Evolutionary conservation across 2,797 vertebrate genomes (phyloP).

Genomic region (Enteromius treurensis): DNA sequence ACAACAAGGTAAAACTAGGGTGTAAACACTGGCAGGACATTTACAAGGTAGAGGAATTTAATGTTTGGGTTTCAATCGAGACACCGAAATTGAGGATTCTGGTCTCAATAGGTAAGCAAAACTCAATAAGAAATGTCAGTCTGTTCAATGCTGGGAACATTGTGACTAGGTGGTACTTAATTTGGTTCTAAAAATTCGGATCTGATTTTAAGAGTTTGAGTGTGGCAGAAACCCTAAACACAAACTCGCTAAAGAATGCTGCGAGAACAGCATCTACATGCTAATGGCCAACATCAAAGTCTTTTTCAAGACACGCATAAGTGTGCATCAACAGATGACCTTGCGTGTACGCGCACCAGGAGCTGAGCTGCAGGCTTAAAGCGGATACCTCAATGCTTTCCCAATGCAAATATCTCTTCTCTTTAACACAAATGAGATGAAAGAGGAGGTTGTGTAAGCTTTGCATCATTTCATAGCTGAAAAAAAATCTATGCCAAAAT

Average conservation of each 20-base stretch:
- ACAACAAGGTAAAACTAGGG: neutral
- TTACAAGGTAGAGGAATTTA: neutral
- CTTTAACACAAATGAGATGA: conserved; percentile 35
- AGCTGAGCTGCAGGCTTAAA: conserved; percentile 30
- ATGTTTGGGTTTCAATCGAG: neutral
- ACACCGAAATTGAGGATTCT: neutral
- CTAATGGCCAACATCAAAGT: conserved; percentile 48
- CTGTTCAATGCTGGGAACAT: neutral
- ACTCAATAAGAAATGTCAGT: neutral
- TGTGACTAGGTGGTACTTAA: neutral
- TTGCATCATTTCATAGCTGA: conserved; percentile 36
- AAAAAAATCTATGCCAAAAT: conserved; percentile 36
- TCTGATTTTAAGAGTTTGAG: neutral
- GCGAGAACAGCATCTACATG: conserved; percentile 28
- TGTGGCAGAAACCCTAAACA: neutral
- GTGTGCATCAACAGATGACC: conserved; percentile 41
- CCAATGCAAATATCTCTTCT: conserved; percentile 33
- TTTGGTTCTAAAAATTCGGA: neutral
- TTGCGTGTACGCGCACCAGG: conserved; percentile 17
- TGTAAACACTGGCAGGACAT: neutral
- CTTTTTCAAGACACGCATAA: neutral
- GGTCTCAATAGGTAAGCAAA: neutral
- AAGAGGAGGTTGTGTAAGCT: conserved; percentile 28
- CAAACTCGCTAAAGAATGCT: conserved; percentile 10
- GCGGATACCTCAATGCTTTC: conserved; percentile 21